Base-by-base conservation (phyloP, 2,113 vertebrate genomes). In the Alaudala cheleensis region DNA sequence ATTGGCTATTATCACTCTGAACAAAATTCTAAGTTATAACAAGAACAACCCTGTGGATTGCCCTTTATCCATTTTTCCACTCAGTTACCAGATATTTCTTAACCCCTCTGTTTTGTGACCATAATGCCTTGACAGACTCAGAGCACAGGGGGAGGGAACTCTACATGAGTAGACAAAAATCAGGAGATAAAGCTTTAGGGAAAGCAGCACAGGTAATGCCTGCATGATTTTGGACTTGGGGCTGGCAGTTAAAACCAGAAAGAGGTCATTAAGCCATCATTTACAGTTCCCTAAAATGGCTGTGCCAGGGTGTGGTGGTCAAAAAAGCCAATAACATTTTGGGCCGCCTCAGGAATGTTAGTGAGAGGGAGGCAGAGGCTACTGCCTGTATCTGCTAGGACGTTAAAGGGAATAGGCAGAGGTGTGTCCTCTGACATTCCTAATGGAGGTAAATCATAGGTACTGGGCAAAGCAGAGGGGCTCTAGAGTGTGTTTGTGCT, bases 221-320 rank as follows among this genome's bases (percentile, higher is more conserved):
- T 78, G 7, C 5, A 0, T 54, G 39, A 33, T 29, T 44, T 37
- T 70, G 7, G 5, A 45, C 13, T 53, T 1, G 1, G 19, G 37
- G 24, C 28, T 57, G 37, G 25, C 31, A 78, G 23, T 26, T 66
- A n/a, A 45, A 86, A 49, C 15, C 13, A 14, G 9, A 34, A 71
- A 56, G 18, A 62, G 4, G 11, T 50, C 5, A 39, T 12, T 40
- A 29, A 49, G 3, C 20, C 44, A 31, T n/a, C 3, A 16, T 33
- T 78, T 54, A 29, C 16, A 10, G 33, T 47, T 70, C 12, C 25
- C 25, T 45, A 15, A 78, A 90, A 53, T 10, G 25, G n/a, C 40
- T 0, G 0, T 53, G 4, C 49, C 11, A 2, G n/a, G 11, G 14
- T 57, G 58, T 26, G 19, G 25, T 20, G 11, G 31, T 47, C 69